Conservation (phyloP, 2,797 vertebrate genomes). For the Margarornis squamiger region DNA sequence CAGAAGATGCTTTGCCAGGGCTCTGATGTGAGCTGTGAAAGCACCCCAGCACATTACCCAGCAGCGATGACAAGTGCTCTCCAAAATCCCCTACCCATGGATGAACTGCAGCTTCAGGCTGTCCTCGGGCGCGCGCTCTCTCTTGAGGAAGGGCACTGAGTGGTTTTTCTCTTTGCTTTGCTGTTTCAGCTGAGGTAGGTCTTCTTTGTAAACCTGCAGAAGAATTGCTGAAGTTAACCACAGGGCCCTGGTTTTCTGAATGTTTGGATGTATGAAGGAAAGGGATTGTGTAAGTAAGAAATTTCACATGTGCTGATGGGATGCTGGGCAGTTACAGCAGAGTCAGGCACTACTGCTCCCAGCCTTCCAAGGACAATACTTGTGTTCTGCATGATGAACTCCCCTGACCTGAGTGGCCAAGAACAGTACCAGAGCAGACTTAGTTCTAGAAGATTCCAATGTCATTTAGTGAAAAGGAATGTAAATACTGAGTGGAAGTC, state of each 20-base stretch:
- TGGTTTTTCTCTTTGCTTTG: constrained; percentile 88
- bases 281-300: neutral
- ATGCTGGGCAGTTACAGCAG: neutral
- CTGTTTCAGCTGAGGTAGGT: constrained; percentile 94
- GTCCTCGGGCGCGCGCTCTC: constrained; percentile 90
- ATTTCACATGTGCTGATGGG: neutral
- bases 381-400: neutral
- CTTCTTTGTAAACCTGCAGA: constrained; percentile 95
- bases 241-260: neutral
- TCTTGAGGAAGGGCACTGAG: constrained; percentile 88
- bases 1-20: neutral
- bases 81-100: constrained; percentile 84
- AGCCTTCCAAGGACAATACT: neutral
- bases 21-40: neutral
- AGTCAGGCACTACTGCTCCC: neutral
- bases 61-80: neutral
- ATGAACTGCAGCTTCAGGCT: constrained; percentile 93
- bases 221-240: constrained; percentile 12
- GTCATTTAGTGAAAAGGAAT: neutral
- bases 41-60: neutral
- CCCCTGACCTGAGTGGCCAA: neutral
- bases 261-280: neutral
- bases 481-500: neutral
- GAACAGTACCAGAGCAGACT: neutral
- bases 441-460: neutral